Evolutionary conservation across 2,113 vertebrate species (phyloP).

Genomic region (Pterocles burchelli): DNA sequence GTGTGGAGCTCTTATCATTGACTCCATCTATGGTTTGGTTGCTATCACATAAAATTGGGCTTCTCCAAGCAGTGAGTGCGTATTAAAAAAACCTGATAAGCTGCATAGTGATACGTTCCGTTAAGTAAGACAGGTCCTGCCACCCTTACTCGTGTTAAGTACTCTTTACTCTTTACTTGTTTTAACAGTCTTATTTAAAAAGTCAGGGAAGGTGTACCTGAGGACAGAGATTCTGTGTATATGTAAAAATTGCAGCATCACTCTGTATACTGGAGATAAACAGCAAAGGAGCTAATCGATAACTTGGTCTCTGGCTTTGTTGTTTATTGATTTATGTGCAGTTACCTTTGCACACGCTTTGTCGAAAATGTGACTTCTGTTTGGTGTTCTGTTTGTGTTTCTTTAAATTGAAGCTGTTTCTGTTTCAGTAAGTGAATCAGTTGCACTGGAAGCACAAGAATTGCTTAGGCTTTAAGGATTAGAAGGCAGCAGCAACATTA

Average conservation of each 20-base stretch:
- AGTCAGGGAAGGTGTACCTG: accelerated
- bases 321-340: constrained; percentile 17
- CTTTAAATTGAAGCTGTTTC: not conserved
- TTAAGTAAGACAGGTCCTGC: not conserved
- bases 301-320: constrained; percentile 38
- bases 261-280: not conserved
- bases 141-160: not conserved
- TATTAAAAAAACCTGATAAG: not conserved
- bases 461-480: not conserved
- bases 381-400: not conserved
- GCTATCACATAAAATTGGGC: not conserved
- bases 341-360: constrained; percentile 49
- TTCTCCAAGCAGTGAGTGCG: not conserved
- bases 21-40: not conserved
- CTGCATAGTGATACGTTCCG: not conserved
- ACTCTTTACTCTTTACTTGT: not conserved
- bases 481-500: not conserved
- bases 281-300: constrained; percentile 46
- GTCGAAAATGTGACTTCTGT: not conserved
- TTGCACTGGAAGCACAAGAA: not conserved
- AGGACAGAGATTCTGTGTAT: not conserved
- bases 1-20: not conserved
- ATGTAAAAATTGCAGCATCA: constrained; percentile 24
- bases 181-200: not conserved
- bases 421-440: not conserved